A percentile compares a stretch with the other conserved stretches of the same genome.
These are phyloP conservation scores for Zaprionus bogoriensis DNA, from an alignment of 2,888 invertebrate genomes.

Conservation along the genomic window DNA sequence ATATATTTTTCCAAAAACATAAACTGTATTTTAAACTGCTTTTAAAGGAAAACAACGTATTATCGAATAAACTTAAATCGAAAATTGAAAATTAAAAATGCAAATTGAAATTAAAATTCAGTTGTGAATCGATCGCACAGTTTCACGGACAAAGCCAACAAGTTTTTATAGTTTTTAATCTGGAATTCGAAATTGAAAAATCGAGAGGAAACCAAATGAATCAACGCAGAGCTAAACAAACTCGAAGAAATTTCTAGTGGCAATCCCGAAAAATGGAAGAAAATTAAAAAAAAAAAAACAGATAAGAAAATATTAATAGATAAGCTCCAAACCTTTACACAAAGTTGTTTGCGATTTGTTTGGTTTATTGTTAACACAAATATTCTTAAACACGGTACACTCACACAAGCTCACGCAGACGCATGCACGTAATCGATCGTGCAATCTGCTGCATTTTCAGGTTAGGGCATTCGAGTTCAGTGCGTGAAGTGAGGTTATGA, in stretches of 20 bases:
- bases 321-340: constrained; percentile 33
- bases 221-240: constrained; percentile 8
- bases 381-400: constrained; percentile 24
- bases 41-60: constrained; percentile 41
- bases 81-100: constrained; percentile 11
- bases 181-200: constrained; percentile 20
- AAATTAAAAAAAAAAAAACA: constrained; percentile 12
- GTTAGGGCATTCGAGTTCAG: constrained; percentile 35
- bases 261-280: constrained; percentile 42
- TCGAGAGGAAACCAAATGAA: too few relatives aligned
- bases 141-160: constrained; percentile 23
- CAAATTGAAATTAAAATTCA: constrained; percentile 34
- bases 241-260: constrained; percentile 57
- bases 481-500: constrained; percentile 51
- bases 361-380: constrained; percentile 64
- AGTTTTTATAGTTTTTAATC: constrained; percentile 68
- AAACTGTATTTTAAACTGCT: constrained; percentile 68
- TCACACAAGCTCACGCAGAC: not conserved
- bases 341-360: constrained; percentile 70
- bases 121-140: constrained; percentile 61
- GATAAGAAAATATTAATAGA: constrained; percentile 11
- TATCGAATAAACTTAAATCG: not conserved
- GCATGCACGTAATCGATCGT: constrained; percentile 14
- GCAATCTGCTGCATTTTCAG: constrained; percentile 52
- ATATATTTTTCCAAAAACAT: constrained; percentile 46